These are phyloP conservation scores for Sicus ferrugineus DNA, from an alignment of 2,888 invertebrate species.

Conservation along the genomic window DNA sequence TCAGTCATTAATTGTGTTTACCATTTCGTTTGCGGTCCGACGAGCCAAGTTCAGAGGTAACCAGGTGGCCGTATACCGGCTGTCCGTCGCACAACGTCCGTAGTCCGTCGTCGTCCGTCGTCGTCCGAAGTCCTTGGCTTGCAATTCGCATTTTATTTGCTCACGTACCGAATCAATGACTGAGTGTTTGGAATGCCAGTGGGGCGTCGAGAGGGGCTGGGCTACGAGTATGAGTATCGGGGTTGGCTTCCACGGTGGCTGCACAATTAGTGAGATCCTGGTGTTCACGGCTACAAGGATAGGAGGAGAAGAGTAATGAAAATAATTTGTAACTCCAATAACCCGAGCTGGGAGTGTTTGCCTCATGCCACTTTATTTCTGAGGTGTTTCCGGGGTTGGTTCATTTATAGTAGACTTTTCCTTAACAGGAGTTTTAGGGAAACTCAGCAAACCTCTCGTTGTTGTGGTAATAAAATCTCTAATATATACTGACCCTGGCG, in stretches of 20 bases:
- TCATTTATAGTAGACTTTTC: too few species aligned
- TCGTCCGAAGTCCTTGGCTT: background rate
- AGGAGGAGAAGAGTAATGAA: slow-evolving; percentile 15
- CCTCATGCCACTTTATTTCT: too few species aligned
- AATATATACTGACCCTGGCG: too few species aligned
- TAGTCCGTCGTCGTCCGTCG: background rate
- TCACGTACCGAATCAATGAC: slow-evolving; percentile 23
- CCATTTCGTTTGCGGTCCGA: background rate
- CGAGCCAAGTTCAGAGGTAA: background rate
- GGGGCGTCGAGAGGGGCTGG: background rate
- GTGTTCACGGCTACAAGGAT: too few species aligned
- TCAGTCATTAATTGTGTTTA: slow-evolving; percentile 19
- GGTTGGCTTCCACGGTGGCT: slow-evolving; percentile 10
- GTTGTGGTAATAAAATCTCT: too few species aligned
- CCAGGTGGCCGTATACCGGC: background rate
- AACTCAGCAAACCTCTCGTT: too few species aligned
- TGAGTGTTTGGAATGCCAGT: background rate
- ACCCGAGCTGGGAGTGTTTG: too few species aligned
- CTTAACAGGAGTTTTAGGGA: too few species aligned
- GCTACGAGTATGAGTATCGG: background rate
- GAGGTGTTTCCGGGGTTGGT: too few species aligned
- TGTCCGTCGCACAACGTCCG: background rate
- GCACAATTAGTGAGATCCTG: slow-evolving; percentile 4
- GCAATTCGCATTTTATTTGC: slow-evolving; percentile 15
- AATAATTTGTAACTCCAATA: slow-evolving; percentile 14